Base-by-base conservation (phyloP, 2,797 vertebrate genomes). In the Tapirus indicus region DNA sequence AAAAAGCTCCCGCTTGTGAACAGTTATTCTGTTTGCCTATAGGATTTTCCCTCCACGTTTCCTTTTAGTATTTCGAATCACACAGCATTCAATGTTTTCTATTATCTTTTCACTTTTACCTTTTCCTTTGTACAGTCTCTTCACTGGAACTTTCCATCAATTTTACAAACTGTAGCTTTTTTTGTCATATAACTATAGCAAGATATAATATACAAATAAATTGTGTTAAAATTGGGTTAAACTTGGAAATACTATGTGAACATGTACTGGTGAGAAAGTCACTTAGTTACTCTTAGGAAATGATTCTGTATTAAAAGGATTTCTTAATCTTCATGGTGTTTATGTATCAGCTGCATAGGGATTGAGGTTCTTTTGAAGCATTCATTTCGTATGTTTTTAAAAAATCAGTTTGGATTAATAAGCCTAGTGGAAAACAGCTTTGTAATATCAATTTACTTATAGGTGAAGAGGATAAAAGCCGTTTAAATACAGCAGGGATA, bases 241-340 rank as follows among this genome's bases (percentile, higher is more conserved):
- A 82, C 6, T 77, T 88, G 52, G 60, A 29, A 87, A 78, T n/a
- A 58, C 18, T 4, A 0, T 72, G 32, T 29, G 5, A 79, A 49
- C 20, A 5, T 54, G 47, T 49, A 8, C 1, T n/a, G 47, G 14
- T 68, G 29, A 85, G 71, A 35, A 95, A 74, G 18, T 38, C 23
- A 66, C 32, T n/a, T 72, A 56, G 13, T 78, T 78, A 41, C 21
- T 8, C 52, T 49, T 95, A 54, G 58, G 68, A 92, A 95, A 35
- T 47, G 32, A 17, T 20, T 84, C 8, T 72, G 62, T 92, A 58
- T 71, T 95, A 35, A 83, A 95, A 88, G 38, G 3, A 6, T 47
- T 84, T 88, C 49, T 91, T 97, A n/a, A 95, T 96, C 87, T 89
- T 92, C 4, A 0, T 38, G 35, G 12, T 78, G 62, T 74, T 93